These are phyloP conservation scores for Aphyosemion australe DNA, from an alignment of 2,113 vertebrate species.

Conservation along the genomic window DNA sequence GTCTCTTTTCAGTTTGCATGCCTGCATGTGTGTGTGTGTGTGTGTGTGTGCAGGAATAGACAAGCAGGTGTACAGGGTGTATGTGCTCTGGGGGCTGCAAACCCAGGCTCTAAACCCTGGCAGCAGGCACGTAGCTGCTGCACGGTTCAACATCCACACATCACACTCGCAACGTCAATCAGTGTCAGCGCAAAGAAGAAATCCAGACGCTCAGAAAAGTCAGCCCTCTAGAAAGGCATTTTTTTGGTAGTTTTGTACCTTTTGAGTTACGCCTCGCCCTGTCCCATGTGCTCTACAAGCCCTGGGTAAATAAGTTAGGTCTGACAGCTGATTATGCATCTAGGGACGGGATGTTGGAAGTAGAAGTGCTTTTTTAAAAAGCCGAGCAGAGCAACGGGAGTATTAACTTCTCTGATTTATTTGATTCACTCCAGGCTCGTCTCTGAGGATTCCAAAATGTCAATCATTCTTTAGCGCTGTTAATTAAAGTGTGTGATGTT, in stretches of 20 bases:
- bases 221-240: slow-evolving; percentile 34
- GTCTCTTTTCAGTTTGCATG: slow-evolving; percentile 49
- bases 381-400: slow-evolving; percentile 60
- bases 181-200: slow-evolving; percentile 65
- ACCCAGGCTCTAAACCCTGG: slow-evolving; percentile 26
- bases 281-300: slow-evolving; percentile 55
- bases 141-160: slow-evolving; percentile 35
- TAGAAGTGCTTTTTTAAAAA: slow-evolving; percentile 56
- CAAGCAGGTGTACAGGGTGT: slow-evolving; percentile 66
- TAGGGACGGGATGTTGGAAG: slow-evolving; percentile 54
- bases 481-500: slow-evolving; percentile 41
- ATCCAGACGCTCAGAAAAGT: slow-evolving; percentile 61
- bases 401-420: slow-evolving; percentile 64
- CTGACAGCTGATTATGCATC: slow-evolving; percentile 68
- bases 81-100: slow-evolving; percentile 28
- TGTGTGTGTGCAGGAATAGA: slow-evolving; percentile 30
- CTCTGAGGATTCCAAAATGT: slow-evolving; percentile 46
- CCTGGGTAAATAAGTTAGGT: slow-evolving; percentile 62
- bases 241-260: slow-evolving; percentile 51
- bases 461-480: slow-evolving; percentile 34
- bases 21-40: slow-evolving; percentile 2
- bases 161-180: slow-evolving; percentile 64
- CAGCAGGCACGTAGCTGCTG: slow-evolving; percentile 28
- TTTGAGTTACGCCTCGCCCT: slow-evolving; percentile 54
- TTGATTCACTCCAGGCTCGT: slow-evolving; percentile 34